Evolutionary conservation across 2,888 invertebrate genomes (phyloP).

Genomic region (Hedychridium roseum): DNA sequence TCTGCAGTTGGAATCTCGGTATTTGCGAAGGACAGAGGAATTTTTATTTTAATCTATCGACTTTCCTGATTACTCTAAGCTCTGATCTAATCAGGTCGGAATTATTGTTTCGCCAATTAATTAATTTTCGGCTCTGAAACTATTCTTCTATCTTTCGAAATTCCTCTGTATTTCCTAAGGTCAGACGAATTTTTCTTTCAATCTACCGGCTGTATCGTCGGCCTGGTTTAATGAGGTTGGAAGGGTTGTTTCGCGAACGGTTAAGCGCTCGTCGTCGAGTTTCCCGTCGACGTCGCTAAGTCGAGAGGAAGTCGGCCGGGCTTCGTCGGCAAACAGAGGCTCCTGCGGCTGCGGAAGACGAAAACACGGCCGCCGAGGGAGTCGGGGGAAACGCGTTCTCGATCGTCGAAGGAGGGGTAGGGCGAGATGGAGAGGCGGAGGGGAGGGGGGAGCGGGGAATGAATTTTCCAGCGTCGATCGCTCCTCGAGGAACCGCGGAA

Average conservation of each 20-base stretch:
- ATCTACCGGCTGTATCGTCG: neutral
- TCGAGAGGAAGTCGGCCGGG: conserved; percentile 37
- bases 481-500: conserved; percentile 47
- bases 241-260: conserved; percentile 14
- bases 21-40: no score
- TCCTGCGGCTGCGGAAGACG: no score
- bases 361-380: no score
- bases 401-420: conserved; percentile 15
- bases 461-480: conserved; percentile 53
- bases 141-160: no score
- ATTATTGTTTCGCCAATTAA: no score
- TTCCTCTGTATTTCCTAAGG: no score
- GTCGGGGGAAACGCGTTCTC: no score
- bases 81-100: no score
- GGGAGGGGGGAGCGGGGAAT: conserved; percentile 40
- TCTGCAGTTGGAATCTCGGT: no score
- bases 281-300: conserved; percentile 23
- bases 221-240: neutral
- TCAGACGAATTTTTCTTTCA: neutral
- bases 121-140: no score
- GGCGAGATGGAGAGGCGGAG: conserved; percentile 3
- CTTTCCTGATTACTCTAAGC: no score
- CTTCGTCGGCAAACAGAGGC: conserved; percentile 38
- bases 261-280: conserved; percentile 23
- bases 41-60: no score